Evolutionary conservation across 1,140 invertebrate genomes (phyloP), one percentile per base, ranked within the genome.

Genomic region (Nephotettix cincticeps): DNA sequence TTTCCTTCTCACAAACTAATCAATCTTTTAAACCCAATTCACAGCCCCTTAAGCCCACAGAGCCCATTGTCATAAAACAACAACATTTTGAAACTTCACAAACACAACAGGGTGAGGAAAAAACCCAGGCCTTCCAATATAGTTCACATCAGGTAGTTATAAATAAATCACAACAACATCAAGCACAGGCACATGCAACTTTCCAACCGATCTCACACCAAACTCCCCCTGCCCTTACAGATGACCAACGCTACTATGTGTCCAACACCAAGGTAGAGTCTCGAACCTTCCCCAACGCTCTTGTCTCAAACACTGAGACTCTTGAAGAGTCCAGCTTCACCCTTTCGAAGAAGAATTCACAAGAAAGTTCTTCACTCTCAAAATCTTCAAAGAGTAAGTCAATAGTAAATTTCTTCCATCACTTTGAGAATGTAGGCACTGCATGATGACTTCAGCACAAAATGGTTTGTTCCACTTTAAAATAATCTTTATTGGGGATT

Each of bases 261-360:
- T 29, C 69, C 17, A 65, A 63, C 21, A 70, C 69, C 11, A 70
- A 64, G 63, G 69, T 70, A 28, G 69, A 70, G 51, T 63, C 69
- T 1, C 36, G 69, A 27, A 28, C 58, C 40, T 70, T 70, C 43
- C 66, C 66, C 1, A 51, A 51, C 29, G 27, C 66, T 14, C 23
- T 28, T n/a, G 28, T 27, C 21, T 61, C 56, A 27, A 61, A 61
- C 56, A 27, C 56, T 61, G 56, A 61, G 25, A 21, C 56, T 25
- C 27, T 61, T 13, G 56, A 61, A 61, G 56, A 61, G n/a, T 61
- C 56, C 14, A 61, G 56, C 27, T 61, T 61, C 25, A 61, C 56
- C 3, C 21, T 61, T 61, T 25, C 56, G 11, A 61, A 61, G 56
- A 61, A 61, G 56, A 27, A 21, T n/a, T 21, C 56, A 4, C 13